These are phyloP conservation scores for Sakesphorus luctuosus DNA, from an alignment of 2,113 vertebrate genomes.

Conservation along the genomic window DNA sequence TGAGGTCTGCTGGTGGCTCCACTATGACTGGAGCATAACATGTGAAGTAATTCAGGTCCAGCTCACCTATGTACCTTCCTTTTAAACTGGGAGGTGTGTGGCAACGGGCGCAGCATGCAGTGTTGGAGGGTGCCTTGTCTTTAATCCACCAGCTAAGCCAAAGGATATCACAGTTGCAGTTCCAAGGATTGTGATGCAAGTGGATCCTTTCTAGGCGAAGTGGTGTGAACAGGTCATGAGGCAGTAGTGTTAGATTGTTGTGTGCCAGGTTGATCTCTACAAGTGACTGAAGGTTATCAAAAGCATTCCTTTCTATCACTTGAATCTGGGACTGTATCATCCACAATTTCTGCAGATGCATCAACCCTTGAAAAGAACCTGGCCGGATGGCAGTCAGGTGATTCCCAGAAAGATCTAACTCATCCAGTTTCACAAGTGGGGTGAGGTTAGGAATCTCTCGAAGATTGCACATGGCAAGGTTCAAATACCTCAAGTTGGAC, in stretches of 20 bases:
- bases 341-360: conserved; percentile 98
- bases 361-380: conserved; percentile 97
- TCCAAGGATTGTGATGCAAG: conserved; percentile 98
- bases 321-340: conserved; percentile 99
- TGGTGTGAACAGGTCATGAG: conserved; percentile 98
- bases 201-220: conserved; percentile 96
- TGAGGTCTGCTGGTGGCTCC: conserved; percentile 95
- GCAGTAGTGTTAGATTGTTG: conserved; percentile 96
- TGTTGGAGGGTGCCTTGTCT: conserved; percentile 97
- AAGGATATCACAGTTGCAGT: conserved; percentile 98
- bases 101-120: conserved; percentile 97
- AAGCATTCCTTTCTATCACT: conserved; percentile 97
- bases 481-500: conserved; percentile 98
- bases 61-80: conserved; percentile 95
- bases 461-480: conserved; percentile 99
- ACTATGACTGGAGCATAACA: conserved; percentile 98
- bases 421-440: conserved; percentile 93
- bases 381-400: conserved; percentile 92
- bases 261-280: conserved; percentile 98
- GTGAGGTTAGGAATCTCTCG: conserved; percentile 98
- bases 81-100: conserved; percentile 90
- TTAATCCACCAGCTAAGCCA: conserved; percentile 99
- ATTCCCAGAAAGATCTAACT: conserved; percentile 98
- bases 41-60: conserved; percentile 97
- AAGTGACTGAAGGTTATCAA: conserved; percentile 97